phyloP scores from a whole-genome alignment of 2,888 invertebrate species.

The Oxytorus armatus region DNA sequence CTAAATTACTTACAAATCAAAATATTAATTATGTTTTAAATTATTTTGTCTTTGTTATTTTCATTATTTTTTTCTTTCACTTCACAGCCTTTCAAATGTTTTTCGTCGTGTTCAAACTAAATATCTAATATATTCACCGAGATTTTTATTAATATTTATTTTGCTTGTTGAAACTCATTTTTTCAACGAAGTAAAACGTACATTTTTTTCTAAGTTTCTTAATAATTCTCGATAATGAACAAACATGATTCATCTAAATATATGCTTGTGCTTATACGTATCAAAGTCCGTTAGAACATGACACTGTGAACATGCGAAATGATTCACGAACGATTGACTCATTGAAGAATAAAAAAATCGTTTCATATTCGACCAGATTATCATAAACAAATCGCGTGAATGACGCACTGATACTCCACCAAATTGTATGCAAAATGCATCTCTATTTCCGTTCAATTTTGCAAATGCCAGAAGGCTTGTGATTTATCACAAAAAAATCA shows the following conservation, averaged over 20 bases:
- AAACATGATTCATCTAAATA: conserved; percentile 12
- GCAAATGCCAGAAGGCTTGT: too few species aligned
- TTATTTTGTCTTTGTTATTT: too few species aligned
- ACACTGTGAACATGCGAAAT: conserved; percentile 31
- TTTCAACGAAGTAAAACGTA: too few species aligned
- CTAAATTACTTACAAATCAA: too few species aligned
- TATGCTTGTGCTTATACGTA: not conserved
- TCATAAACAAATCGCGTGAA: not conserved
- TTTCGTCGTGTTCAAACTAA: too few species aligned
- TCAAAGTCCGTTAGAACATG: conserved; percentile 36
- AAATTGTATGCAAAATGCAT: not conserved
- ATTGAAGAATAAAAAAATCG: conserved; percentile 13
- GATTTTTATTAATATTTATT: too few species aligned
- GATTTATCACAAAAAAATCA: too few species aligned
- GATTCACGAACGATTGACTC: conserved; percentile 55
- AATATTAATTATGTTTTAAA: too few species aligned
- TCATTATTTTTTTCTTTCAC: too few species aligned
- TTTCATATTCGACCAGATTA: conserved; percentile 6
- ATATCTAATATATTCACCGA: too few species aligned
- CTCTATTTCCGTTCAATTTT: too few species aligned
- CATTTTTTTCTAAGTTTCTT: not conserved
- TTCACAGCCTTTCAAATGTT: too few species aligned
- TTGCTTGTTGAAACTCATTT: not conserved
- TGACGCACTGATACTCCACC: not conserved
- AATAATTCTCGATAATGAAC: conserved; percentile 24